Evolutionary conservation across 2,888 invertebrate genomes (phyloP).

Genomic region (Noctua comes): DNA sequence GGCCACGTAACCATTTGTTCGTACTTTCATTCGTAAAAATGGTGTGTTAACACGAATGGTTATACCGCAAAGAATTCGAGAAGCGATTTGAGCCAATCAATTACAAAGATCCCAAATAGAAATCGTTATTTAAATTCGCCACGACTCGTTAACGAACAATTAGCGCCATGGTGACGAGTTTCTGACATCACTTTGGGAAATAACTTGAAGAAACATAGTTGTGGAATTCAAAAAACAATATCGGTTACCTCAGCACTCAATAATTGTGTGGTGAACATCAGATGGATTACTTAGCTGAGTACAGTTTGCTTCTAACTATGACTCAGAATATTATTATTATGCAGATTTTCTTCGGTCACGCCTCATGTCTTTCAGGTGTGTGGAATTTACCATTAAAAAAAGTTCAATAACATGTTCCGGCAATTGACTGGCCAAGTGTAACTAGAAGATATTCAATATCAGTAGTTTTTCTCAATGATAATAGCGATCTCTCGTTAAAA

Average conservation of each 20-base stretch:
- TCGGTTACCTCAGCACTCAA: conserved; percentile 75
- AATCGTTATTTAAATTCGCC: conserved; percentile 66
- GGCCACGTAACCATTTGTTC: conserved; percentile 66
- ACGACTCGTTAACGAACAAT: conserved; percentile 63
- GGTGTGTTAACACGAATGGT: conserved; percentile 56
- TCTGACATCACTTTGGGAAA: conserved; percentile 74
- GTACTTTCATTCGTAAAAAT: conserved; percentile 65
- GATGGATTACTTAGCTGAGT: conserved; percentile 66
- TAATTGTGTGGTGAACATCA: conserved; percentile 67
- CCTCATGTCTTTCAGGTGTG: conserved; percentile 55
- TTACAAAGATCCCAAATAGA: conserved; percentile 60
- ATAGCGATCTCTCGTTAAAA: neutral
- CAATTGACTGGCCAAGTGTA: conserved; percentile 21
- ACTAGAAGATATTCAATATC: neutral
- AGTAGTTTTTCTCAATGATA: neutral
- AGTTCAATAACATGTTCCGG: conserved; percentile 70
- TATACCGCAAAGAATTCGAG: conserved; percentile 44
- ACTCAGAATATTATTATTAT: conserved; percentile 74
- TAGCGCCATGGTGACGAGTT: conserved; percentile 68
- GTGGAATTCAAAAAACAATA: conserved; percentile 71
- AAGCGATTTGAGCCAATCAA: conserved; percentile 59
- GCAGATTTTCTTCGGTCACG: conserved; percentile 74
- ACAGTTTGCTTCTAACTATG: conserved; percentile 58
- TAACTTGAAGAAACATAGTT: conserved; percentile 58
- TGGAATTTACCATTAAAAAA: conserved; percentile 58